phyloP scores from a whole-genome alignment of 2,113 vertebrate species.

The Cacatua alba region DNA sequence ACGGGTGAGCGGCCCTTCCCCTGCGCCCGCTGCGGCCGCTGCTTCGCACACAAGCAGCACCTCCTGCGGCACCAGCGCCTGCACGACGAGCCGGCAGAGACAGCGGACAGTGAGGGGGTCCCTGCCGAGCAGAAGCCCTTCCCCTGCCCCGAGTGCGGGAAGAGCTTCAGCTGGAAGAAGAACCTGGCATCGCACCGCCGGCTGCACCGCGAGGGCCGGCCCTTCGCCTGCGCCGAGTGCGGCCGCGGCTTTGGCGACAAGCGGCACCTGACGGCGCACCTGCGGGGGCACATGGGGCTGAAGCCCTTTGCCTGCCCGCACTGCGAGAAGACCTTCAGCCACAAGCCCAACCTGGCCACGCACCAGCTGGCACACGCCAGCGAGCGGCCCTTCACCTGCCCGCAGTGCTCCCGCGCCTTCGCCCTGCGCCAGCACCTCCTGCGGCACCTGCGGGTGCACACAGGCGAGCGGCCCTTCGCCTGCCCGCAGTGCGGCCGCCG shows the following conservation, averaged over 20 bases:
- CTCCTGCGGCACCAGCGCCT: conserved; percentile 67
- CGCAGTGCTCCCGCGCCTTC: conserved; percentile 71
- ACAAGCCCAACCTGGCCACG: neutral
- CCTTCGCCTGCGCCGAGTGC: conserved; percentile 47
- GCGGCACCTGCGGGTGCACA: conserved; percentile 73
- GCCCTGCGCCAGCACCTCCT: conserved; percentile 65
- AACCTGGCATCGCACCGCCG: conserved; percentile 56
- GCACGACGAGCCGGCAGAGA: neutral
- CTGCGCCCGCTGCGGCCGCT: conserved; percentile 49
- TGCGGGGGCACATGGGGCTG: conserved; percentile 41
- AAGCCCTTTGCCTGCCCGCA: conserved; percentile 48
- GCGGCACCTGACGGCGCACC: conserved; percentile 54
- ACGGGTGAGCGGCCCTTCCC: conserved; percentile 70
- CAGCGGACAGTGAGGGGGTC: neutral
- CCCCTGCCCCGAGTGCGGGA: conserved; percentile 64
- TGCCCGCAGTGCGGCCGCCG: conserved; percentile 62
- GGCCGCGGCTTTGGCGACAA: conserved; percentile 56
- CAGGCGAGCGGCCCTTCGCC: conserved; percentile 72
- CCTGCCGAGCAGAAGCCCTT: conserved; percentile 24
- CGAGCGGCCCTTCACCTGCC: conserved; percentile 71
- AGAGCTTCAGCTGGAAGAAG: conserved; percentile 71
- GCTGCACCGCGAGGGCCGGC: conserved; percentile 8
- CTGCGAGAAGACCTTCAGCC: conserved; percentile 42
- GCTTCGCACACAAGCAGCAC: conserved; percentile 74
- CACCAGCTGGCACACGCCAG: conserved; percentile 65